Conservation (phyloP, 2,797 vertebrate genomes). For the Kryptopterus vitreolus region DNA sequence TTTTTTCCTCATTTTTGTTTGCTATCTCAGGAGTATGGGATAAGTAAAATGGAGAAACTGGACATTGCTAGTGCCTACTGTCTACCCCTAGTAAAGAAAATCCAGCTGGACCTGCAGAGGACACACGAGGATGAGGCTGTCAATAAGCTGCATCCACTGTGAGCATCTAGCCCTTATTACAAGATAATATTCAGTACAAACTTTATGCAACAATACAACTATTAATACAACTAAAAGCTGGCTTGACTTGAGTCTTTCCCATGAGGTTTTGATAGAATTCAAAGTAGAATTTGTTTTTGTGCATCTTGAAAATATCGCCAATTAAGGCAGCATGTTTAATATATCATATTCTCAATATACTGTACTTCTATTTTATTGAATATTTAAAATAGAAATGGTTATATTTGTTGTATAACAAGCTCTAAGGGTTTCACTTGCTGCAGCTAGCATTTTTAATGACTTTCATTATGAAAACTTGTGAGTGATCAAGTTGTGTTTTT, state of each 20-base stretch:
- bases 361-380: neutral
- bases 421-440: neutral
- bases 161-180: slow-evolving; percentile 62
- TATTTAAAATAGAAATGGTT: neutral
- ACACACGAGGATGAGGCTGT: slow-evolving; percentile 91
- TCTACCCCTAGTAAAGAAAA: slow-evolving; percentile 86
- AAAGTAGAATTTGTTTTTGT: neutral
- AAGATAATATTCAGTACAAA: neutral
- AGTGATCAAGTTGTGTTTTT: slow-evolving; percentile 49
- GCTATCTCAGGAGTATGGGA: slow-evolving; percentile 81
- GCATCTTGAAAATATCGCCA: neutral
- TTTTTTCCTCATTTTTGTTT: slow-evolving; percentile 11
- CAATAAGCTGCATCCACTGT: slow-evolving; percentile 90
- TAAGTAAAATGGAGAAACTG: slow-evolving; percentile 85
- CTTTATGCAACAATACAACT: no score
- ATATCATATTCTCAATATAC: no score
- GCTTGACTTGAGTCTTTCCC: neutral
- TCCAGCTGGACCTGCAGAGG: slow-evolving; percentile 86
- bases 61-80: slow-evolving; percentile 89
- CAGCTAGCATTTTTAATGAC: neutral
- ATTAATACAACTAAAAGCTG: neutral
- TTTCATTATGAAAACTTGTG: slow-evolving; percentile 39
- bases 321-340: no score
- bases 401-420: neutral
- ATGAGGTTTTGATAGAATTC: neutral